Evolutionary conservation across 2,888 invertebrate species (phyloP).

Genomic region (Sesia bembeciformis): DNA sequence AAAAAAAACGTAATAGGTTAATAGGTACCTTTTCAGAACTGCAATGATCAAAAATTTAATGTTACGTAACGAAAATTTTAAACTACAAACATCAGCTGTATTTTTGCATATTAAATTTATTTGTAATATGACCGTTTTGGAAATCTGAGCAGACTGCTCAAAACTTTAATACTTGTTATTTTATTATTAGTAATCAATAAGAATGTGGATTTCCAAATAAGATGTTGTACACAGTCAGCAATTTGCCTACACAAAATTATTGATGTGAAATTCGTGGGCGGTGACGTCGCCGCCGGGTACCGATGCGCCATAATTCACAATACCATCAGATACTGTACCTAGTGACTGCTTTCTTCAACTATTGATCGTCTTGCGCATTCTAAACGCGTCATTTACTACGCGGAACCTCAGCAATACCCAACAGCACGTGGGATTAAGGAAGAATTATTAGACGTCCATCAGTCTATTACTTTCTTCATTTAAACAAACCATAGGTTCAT

Average conservation of each 20-base stretch:
- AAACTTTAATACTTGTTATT: no score
- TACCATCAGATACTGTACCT: constrained; percentile 52
- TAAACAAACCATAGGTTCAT: constrained; percentile 19
- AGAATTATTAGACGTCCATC: constrained; percentile 6
- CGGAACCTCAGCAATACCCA: constrained; percentile 3
- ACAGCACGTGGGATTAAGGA: constrained; percentile 26
- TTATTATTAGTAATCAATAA: neutral
- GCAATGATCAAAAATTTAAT: no score
- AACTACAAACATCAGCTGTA: no score
- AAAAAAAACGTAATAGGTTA: no score
- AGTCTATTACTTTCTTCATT: constrained; percentile 2
- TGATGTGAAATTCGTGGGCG: constrained; percentile 29
- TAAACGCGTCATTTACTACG: constrained; percentile 10
- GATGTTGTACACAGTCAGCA: neutral
- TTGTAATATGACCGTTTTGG: no score
- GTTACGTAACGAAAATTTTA: no score
- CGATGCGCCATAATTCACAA: constrained; percentile 42
- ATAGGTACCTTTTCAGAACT: no score
- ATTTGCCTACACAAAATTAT: neutral
- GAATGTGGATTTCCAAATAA: neutral
- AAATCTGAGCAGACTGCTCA: no score
- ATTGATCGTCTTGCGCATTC: constrained; percentile 34
- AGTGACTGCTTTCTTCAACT: constrained; percentile 38
- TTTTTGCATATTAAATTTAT: no score
- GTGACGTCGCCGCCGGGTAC: constrained; percentile 53